Base-by-base conservation (phyloP, 2,888 invertebrate species). In the Isoperla grammatica region DNA sequence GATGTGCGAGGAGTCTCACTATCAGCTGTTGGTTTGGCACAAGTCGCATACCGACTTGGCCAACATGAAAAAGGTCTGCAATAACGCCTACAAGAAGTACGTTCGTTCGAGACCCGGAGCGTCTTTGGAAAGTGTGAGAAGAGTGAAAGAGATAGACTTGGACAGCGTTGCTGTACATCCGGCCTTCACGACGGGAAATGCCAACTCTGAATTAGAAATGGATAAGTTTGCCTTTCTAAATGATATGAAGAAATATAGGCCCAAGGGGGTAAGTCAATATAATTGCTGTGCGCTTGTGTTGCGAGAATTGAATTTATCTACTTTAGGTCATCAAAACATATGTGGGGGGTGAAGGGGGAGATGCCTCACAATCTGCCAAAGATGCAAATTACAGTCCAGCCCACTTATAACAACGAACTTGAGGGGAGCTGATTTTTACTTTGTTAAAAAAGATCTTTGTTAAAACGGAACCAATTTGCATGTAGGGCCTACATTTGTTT, bases 71-170 rank as follows among this genome's bases (percentile, higher is more conserved):
- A 82, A 87, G 64, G 91, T 91, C 0, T 86, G 90, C 63, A 82
- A 81, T 40, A 97, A 97, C 71, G 97, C 91, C 0, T 95, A 94
- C 78, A 87, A 88, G 71, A 91, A 95, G 67, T 99, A 98, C 75
- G 70, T 91, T 1, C 81, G 84, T 65, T 93, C 96, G 64, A 80
- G 98, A 62, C 95, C 95, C 46, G 81, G 86, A 0, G 92, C 99
- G 0, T 94, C 96, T 0, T 79, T 84, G 0, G 97, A 95, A 71
- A 94, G 93, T 63, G 89, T 95, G 68, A 86, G 86, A 65, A 81
- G 95, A 63, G 85, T 90, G 11, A 98, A 98, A 75, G 80, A 80
- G 42, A 75, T 87, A 1, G 73, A 82, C 15, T 73, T 81, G 20
- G 68, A 69, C 4, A 80, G 80, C 4, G 75, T 83, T 6, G 79